Base-by-base conservation (phyloP, 1,140 invertebrate genomes). In the Drosophila serrata region DNA sequence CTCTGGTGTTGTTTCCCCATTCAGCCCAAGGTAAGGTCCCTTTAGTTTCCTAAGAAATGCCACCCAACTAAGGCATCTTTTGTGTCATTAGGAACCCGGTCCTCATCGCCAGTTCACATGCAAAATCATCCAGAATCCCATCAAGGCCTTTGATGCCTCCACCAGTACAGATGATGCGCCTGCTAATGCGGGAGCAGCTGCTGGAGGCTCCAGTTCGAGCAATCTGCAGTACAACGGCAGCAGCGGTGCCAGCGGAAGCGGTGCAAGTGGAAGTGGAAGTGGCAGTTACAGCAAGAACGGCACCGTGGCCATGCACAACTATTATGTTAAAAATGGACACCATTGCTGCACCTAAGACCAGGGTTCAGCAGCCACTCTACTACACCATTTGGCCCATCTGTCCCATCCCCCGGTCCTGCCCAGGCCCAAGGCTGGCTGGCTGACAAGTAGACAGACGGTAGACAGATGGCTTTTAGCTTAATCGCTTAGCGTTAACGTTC, bases 1-100 rank as follows among this genome's bases (percentile, higher is more conserved):
- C 81, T 95, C 12, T 95, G 94, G 94, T 95, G 94, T 81, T 95
- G 94, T 81, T 95, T 95, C 82, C 94, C 94, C 35, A 94, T 95
- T 51, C 93, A 94, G 43, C 94, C 94, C n/a, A 95, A 94, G 92
- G 94, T 92, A 61, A 24, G 19, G 56, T 75, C 29, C 2, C 5
- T 11, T 43, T 37, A 19, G 15, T 13, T 22, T 0, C 15, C 24
- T 3, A 2, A 4, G 22, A 46, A 13, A 24, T 6, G 13, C 15
- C 2, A 15, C 3, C 0, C 15, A 8, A 2, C 3, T 7, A n/a
- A n/a, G n/a, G n/a, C n/a, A n/a, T n/a, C 12, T 11, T 9, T 19
- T 8, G 29, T 9, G 6, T 6, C n/a, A 6, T 13, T 29, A 91
- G 90, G 90, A 91, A 24, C 76, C 79, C 3, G 80, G 76, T 12